Evolutionary conservation across 1,140 invertebrate species (phyloP).

Genomic region (Neodiprion pinetum): DNA sequence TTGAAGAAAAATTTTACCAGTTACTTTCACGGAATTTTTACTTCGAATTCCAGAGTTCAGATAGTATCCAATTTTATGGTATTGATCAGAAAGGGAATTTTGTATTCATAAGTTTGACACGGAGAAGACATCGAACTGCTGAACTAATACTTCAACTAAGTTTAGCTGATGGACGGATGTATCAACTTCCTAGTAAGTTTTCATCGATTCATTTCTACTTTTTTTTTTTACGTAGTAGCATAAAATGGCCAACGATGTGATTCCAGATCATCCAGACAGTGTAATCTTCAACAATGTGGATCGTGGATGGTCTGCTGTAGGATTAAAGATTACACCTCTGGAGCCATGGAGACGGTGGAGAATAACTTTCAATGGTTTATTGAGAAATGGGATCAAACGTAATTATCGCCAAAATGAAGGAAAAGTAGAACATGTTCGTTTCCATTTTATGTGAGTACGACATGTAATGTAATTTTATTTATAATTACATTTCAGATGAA

Average conservation of each 20-base stretch:
- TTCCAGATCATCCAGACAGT: conserved; percentile 57
- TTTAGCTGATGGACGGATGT: conserved; percentile 58
- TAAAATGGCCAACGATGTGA: conserved; percentile 8
- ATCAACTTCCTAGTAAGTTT: conserved; percentile 61
- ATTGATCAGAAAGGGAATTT: conserved; percentile 55
- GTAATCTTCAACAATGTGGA: conserved; percentile 42
- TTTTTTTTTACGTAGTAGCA: neutral
- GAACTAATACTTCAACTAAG: conserved; percentile 59
- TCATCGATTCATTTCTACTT: conserved; percentile 27
- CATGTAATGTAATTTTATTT: neutral
- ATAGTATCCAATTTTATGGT: conserved; percentile 52
- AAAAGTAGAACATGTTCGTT: conserved; percentile 55
- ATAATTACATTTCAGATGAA: conserved; percentile 3
- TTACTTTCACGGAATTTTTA: neutral
- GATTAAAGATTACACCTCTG: conserved; percentile 65
- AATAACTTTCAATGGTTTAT: conserved; percentile 68
- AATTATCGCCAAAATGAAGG: conserved; percentile 44
- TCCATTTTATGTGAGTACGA: conserved; percentile 58
- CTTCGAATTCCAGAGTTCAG: conserved; percentile 41
- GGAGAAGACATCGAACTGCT: conserved; percentile 43
- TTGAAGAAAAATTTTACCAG: too few species aligned
- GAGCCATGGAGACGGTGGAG: conserved; percentile 63
- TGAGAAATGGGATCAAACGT: conserved; percentile 51
- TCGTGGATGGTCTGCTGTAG: conserved; percentile 61
- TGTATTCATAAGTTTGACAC: conserved; percentile 55